Evolutionary conservation across 2,797 vertebrate species (phyloP).

Genomic region (Ciconia nigra): DNA sequence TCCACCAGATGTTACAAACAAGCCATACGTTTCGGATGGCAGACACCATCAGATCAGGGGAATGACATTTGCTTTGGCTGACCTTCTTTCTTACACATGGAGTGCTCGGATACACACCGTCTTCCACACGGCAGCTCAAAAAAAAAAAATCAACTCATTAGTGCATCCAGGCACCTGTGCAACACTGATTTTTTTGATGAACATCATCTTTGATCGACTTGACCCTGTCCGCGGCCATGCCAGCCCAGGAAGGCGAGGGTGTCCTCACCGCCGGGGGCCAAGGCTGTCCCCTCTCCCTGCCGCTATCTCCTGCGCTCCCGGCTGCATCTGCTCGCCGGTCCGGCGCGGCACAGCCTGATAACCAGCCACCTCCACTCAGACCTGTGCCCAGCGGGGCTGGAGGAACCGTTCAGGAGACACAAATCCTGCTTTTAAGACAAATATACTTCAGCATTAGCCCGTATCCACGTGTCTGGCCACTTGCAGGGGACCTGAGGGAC

Average conservation of each 20-base stretch:
- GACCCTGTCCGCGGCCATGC: fast-evolving
- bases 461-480: neutral
- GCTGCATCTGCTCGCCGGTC: neutral
- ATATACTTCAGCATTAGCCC: neutral
- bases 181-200: neutral
- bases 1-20: neutral
- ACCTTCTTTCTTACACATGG: neutral
- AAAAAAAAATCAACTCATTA: neutral
- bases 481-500: neutral
- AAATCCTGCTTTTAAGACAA: neutral
- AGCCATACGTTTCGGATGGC: neutral
- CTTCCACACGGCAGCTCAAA: neutral
- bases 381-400: neutral
- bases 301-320: fast-evolving
- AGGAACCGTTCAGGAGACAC: neutral
- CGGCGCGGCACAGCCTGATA: fast-evolving
- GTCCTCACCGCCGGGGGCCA: fast-evolving
- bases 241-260: neutral
- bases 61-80: neutral
- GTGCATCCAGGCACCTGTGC: neutral
- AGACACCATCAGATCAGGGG: neutral
- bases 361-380: neutral
- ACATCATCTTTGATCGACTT: neutral
- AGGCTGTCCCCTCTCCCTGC: neutral
- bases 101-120: neutral